phyloP scores from a whole-genome alignment of 64 coral and sea anemone genomes.

The Astreopora myriophthalma region DNA sequence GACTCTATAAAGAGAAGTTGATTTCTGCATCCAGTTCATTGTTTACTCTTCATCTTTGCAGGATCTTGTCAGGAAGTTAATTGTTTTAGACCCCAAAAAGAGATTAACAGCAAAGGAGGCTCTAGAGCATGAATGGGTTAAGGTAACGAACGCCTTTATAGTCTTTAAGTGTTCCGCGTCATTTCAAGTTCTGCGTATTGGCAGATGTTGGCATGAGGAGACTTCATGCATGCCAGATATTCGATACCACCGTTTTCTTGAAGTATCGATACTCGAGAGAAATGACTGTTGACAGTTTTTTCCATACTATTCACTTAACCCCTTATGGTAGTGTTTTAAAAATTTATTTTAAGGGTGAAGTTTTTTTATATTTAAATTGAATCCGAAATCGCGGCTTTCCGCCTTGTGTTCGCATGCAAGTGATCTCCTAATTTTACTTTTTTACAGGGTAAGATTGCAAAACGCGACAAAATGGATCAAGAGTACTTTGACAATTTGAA shows the following conservation, averaged over 20 bases:
- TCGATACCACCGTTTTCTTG: neutral
- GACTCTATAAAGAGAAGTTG: neutral
- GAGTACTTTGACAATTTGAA: slow-evolving; percentile 78
- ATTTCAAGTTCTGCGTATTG: too few species aligned
- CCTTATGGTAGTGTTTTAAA: too few species aligned
- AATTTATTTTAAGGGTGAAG: too few species aligned
- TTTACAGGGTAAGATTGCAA: slow-evolving; percentile 78
- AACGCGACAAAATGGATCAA: slow-evolving; percentile 82
- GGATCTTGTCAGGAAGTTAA: slow-evolving; percentile 90
- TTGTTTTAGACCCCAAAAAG: slow-evolving; percentile 81
- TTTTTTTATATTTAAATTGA: too few species aligned
- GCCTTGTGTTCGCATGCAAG: too few species aligned
- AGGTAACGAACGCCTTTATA: slow-evolving; percentile 48
- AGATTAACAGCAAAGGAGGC: slow-evolving; percentile 86
- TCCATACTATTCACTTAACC: too few species aligned
- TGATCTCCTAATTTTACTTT: neutral
- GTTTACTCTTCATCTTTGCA: too few species aligned
- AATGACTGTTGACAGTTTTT: neutral
- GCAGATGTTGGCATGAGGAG: too few species aligned
- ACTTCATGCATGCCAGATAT: too few species aligned
- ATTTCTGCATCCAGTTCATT: too few species aligned
- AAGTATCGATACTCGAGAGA: neutral
- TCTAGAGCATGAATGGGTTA: slow-evolving; percentile 82
- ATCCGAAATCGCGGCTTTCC: too few species aligned
- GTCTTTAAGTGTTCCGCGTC: too few species aligned